Conservation (phyloP, 2,888 invertebrate genomes). For the Diadegma fenestrale region DNA sequence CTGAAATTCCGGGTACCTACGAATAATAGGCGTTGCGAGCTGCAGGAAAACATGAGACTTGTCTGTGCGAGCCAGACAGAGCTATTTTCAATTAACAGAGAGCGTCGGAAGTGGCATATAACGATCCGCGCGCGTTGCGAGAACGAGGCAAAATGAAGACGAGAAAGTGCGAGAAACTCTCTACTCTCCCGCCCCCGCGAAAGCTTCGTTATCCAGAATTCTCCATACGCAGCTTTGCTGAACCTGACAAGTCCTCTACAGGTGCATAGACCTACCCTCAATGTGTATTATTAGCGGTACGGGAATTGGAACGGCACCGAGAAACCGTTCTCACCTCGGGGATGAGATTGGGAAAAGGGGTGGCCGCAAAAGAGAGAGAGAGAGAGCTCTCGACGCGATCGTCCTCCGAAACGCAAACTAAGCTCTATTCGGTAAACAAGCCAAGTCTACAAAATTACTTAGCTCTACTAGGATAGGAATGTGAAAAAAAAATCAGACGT, state of each 20-base stretch:
- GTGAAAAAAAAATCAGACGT: background rate
- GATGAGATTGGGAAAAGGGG: background rate
- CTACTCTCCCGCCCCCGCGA: background rate
- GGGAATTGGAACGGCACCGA: conserved; percentile 30
- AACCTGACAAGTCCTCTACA: background rate
- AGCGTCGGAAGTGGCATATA: conserved; percentile 14
- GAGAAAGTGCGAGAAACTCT: conserved; percentile 15
- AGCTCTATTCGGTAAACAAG: conserved; percentile 32
- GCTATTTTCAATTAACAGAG: conserved; percentile 38
- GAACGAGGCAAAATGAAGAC: background rate
- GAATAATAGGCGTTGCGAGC: no score
- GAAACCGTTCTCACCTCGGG: conserved; percentile 24
- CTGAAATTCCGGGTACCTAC: background rate
- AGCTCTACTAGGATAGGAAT: background rate
- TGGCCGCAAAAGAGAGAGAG: background rate
- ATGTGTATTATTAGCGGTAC: conserved; percentile 39
- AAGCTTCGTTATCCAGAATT: conserved; percentile 41
- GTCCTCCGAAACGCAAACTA: conserved; percentile 8
- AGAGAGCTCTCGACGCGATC: conserved; percentile 8
- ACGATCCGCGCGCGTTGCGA: conserved; percentile 7
- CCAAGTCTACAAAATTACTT: conserved; percentile 20
- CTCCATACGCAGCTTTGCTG: conserved; percentile 24
- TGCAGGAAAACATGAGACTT: background rate
- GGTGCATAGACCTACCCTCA: conserved; percentile 1
- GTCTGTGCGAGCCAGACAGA: background rate